These are phyloP conservation scores for Manis crassicaudata DNA, from an alignment of 2,797 vertebrate species.

Conservation along the genomic window DNA sequence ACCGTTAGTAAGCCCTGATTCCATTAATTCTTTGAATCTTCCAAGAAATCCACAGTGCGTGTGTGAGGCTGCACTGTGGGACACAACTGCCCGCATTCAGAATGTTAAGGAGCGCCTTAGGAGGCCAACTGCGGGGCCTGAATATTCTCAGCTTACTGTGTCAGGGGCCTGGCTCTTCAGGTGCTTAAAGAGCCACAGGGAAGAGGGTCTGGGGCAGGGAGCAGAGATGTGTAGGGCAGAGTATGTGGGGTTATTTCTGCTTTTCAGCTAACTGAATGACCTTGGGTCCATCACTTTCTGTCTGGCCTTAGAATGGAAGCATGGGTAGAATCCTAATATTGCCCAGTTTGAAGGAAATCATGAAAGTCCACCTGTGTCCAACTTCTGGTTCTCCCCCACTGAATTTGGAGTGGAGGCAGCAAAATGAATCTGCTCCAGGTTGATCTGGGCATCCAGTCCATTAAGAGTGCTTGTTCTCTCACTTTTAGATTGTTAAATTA, in stretches of 20 bases:
- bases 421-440: not conserved
- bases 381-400: not conserved
- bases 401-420: fast-evolving
- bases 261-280: not conserved
- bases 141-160: not conserved
- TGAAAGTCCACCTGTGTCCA: not conserved
- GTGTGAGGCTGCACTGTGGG: not conserved
- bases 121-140: not conserved
- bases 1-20: slow-evolving; percentile 50
- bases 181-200: not conserved
- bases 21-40: slow-evolving; percentile 65
- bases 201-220: slow-evolving; percentile 12
- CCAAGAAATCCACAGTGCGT: slow-evolving; percentile 45
- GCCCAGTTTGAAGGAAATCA: not conserved
- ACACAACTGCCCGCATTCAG: slow-evolving; percentile 14
- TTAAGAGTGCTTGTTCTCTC: not conserved
- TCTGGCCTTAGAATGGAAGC: not conserved
- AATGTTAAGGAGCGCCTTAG: not conserved
- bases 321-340: not conserved
- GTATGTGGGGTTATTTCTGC: not conserved
- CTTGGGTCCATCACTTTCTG: not conserved
- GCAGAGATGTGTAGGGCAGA: not conserved
- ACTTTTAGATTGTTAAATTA: not conserved
- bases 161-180: not conserved
- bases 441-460: not conserved